These are phyloP conservation scores for Ooceraea biroi DNA, from an alignment of 1,140 invertebrate genomes.

Conservation along the genomic window DNA sequence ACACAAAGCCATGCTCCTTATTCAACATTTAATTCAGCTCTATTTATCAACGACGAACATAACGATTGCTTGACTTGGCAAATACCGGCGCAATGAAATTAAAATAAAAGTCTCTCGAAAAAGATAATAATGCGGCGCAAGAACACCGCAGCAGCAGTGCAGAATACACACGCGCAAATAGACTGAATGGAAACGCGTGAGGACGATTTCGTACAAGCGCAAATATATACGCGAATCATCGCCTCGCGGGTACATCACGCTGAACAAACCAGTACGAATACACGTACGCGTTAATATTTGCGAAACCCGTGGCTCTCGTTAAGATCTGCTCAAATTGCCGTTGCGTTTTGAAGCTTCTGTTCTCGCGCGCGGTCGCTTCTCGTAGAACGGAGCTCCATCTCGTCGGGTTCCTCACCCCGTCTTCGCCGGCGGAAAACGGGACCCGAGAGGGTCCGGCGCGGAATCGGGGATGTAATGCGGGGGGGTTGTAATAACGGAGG, in stretches of 20 bases:
- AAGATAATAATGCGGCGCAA: too few species aligned
- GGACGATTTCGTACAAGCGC: background rate
- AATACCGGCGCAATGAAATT: too few species aligned
- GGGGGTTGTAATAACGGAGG: slow-evolving; percentile 35
- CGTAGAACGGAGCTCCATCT: background rate
- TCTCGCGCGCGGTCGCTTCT: slow-evolving; percentile 5
- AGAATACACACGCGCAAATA: too few species aligned
- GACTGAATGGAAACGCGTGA: background rate
- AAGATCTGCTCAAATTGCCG: background rate
- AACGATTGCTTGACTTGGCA: too few species aligned
- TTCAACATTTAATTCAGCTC: too few species aligned
- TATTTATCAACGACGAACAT: too few species aligned
- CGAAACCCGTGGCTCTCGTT: too few species aligned
- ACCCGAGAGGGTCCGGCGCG: slow-evolving; percentile 1
- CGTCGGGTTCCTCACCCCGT: background rate
- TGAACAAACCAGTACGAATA: background rate
- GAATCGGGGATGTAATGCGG: background rate
- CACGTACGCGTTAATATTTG: background rate
- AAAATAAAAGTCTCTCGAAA: too few species aligned
- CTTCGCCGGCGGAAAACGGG: slow-evolving; percentile 1
- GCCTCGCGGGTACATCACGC: background rate
- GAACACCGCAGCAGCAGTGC: too few species aligned
- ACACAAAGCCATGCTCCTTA: too few species aligned
- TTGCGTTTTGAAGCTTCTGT: background rate
- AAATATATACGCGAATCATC: background rate